Conservation (phyloP, 2,113 vertebrate genomes). For the Gavialis gangeticus region DNA sequence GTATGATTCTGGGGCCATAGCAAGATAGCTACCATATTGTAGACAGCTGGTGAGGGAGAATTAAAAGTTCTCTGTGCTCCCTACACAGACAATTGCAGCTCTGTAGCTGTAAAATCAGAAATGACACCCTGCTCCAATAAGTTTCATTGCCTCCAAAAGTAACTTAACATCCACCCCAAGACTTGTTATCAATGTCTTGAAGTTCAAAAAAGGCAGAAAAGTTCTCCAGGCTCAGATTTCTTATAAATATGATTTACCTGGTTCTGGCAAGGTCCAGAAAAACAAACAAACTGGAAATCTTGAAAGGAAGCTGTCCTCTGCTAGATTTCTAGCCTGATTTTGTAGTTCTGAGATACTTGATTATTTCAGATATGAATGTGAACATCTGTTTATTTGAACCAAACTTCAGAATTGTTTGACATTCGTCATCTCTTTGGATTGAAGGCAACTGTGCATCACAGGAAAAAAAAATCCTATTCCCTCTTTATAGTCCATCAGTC, state of each 20-base stretch:
- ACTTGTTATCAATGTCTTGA: not conserved
- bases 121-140: not conserved
- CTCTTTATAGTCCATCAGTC: not conserved
- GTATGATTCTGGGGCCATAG: too few species aligned
- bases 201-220: not conserved
- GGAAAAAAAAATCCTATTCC: not conserved
- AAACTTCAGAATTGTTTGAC: not conserved
- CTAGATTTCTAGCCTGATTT: not conserved
- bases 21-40: too few species aligned
- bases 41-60: not conserved
- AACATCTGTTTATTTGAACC: not conserved
- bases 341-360: not conserved
- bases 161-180: not conserved
- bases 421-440: not conserved
- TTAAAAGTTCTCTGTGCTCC: not conserved
- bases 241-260: not conserved
- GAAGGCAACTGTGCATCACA: not conserved
- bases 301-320: not conserved
- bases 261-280: not conserved
- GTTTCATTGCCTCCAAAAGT: not conserved
- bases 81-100: not conserved
- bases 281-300: not conserved
- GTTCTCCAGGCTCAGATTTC: not conserved
- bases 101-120: not conserved
- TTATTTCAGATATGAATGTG: not conserved